phyloP scores from a whole-genome alignment of 2,888 invertebrate species.

The Oligia latruncula region DNA sequence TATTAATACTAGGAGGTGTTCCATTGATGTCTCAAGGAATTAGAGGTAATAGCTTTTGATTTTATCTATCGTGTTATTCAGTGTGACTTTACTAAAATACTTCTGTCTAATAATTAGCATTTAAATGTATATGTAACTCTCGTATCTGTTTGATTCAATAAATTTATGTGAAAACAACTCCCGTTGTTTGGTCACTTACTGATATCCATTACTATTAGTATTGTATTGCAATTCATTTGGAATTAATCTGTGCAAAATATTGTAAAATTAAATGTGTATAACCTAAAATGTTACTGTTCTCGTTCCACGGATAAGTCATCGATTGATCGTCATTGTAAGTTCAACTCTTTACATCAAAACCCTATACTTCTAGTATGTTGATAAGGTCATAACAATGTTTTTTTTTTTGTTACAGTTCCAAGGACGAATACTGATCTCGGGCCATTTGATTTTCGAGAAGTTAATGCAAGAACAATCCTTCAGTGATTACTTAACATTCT shows the following conservation, averaged over 20 bases:
- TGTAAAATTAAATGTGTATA: conserved; percentile 59
- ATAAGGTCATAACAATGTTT: conserved; percentile 43
- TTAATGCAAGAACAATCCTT: conserved; percentile 87
- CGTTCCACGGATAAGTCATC: conserved; percentile 57
- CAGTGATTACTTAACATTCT: conserved; percentile 89
- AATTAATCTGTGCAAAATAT: conserved; percentile 44
- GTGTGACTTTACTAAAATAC: conserved; percentile 58
- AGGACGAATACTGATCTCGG: conserved; percentile 79
- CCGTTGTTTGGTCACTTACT: conserved; percentile 59
- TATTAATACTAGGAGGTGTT: conserved; percentile 87
- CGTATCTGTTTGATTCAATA: conserved; percentile 64
- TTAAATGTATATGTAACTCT: conserved; percentile 62
- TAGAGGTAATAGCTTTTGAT: conserved; percentile 80
- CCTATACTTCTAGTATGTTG: conserved; percentile 33
- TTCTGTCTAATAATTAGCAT: conserved; percentile 60
- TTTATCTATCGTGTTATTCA: conserved; percentile 63
- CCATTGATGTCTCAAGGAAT: conserved; percentile 83
- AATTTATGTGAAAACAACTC: conserved; percentile 63
- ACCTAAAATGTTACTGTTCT: conserved; percentile 62
- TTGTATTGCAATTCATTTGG: conserved; percentile 45
- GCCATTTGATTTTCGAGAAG: conserved; percentile 79
- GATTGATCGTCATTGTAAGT: conserved; percentile 56
- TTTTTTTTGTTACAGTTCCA: conserved; percentile 83
- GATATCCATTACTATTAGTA: conserved; percentile 53
- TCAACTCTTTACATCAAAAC: conserved; percentile 56